Evolutionary conservation across 2,113 vertebrate species (phyloP), one percentile per base, ranked within the genome.

Genomic region (Vicugna pacos): DNA sequence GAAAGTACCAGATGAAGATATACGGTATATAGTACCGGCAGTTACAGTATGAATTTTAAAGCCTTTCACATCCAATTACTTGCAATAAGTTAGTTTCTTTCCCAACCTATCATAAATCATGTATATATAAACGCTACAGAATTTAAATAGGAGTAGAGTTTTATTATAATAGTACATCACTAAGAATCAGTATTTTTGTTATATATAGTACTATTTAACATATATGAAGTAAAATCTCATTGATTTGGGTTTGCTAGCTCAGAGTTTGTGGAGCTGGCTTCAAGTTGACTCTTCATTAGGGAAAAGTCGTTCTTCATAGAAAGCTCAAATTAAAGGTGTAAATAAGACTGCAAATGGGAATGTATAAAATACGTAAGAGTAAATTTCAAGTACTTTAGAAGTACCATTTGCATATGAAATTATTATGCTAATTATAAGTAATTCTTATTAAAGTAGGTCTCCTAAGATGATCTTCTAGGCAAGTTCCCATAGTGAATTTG

Each of bases 11-110:
- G 91, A 96, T 98, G 93, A 97, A 97, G 95, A 95, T 94, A 86
- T 80, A 95, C 0, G 24, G 91, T 96, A 62, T 89, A 89, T 72
- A 81, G 86, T 84, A 75, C 89, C 95, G 91, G 92, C 96, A 91
- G 62, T 90, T 96, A 97, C 93, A 93, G 89, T 95, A 97, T 98
- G 96, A 97, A 98, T 98, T 98, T 97, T 96, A 97, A 98, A 97
- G 88, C 15, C 77, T 97, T 96, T 95, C 96, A 89, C 83, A 94
- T 98, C 93, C 95, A 98, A 95, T 98, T 97, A 98, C 95, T 97
- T 93, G 91, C 92, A 97, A 94, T 97, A 96, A 97, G 83, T 98
- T 95, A 58, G 95, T 96, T 97, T 96, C 96, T 97, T 97, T 95
- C 77, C 79, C 93, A 95, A 95, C 72, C 86, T 98, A 93, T 72